Conservation (phyloP, 2,113 vertebrate genomes). For the Laticauda colubrina region DNA sequence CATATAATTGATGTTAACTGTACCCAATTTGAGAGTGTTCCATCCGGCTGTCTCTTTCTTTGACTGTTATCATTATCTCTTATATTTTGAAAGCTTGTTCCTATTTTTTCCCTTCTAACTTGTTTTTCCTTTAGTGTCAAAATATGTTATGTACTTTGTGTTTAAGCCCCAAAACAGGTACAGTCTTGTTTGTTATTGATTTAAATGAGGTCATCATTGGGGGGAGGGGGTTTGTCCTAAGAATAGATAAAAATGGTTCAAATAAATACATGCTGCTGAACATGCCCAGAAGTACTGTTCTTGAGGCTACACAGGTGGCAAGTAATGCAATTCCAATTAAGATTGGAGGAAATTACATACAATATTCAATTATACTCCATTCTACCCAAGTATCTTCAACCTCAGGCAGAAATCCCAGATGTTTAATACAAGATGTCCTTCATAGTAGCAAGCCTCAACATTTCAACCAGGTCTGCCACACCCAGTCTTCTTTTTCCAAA, state of each 20-base stretch:
- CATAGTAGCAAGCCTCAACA: not conserved
- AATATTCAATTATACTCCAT: not conserved
- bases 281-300: not conserved
- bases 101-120: not conserved
- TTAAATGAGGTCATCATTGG: not conserved
- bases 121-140: not conserved
- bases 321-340: not conserved
- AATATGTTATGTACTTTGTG: not conserved
- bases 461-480: not conserved
- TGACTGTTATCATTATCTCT: not conserved
- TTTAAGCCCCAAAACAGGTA: not conserved
- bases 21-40: not conserved
- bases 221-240: not conserved
- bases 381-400: not conserved
- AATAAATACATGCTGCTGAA: not conserved
- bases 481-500: not conserved
- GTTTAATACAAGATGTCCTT: not conserved
- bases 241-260: not conserved
- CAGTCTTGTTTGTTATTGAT: not conserved
- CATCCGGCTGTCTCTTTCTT: not conserved
- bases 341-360: not conserved
- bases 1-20: not conserved
- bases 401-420: not conserved
- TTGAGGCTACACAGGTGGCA: not conserved
- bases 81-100: not conserved